These are phyloP conservation scores for Pyrochroa serraticornis DNA, from an alignment of 2,888 invertebrate genomes.

Conservation along the genomic window DNA sequence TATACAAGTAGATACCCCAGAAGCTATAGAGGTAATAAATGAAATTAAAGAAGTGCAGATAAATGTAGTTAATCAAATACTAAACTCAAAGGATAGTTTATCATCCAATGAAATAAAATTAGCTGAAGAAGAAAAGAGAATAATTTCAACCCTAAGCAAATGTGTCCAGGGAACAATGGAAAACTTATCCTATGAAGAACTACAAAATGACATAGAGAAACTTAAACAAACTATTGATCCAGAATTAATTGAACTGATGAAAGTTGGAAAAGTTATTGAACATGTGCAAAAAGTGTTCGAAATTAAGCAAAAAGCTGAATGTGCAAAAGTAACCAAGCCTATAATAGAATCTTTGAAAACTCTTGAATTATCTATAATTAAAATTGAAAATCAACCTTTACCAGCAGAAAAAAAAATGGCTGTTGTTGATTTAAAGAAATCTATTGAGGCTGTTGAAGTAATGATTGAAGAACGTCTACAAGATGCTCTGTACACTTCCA, in stretches of 20 bases:
- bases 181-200: no score
- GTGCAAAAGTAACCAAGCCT: slow-evolving; percentile 15
- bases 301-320: slow-evolving; percentile 3
- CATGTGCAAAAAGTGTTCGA: slow-evolving; percentile 7
- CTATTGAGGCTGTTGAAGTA: slow-evolving; percentile 42
- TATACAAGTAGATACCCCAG: background rate
- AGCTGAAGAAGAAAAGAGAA: no score
- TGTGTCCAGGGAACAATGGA: no score
- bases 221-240: background rate
- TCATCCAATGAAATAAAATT: no score
- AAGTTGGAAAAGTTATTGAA: slow-evolving; percentile 6
- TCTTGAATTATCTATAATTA: slow-evolving; percentile 42
- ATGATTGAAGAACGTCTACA: slow-evolving; percentile 36
- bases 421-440: slow-evolving; percentile 49
- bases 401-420: slow-evolving; percentile 44
- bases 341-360: slow-evolving; percentile 41
- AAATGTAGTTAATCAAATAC: no score
- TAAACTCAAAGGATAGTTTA: no score
- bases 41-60: background rate
- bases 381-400: slow-evolving; percentile 44
- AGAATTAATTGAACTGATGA: slow-evolving; percentile 5
- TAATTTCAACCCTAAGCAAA: no score
- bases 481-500: slow-evolving; percentile 31
- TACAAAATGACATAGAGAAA: no score
- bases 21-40: background rate